Base-by-base conservation (phyloP, 92 coral and sea anemone genomes). In the Blastomussa wellsi region DNA sequence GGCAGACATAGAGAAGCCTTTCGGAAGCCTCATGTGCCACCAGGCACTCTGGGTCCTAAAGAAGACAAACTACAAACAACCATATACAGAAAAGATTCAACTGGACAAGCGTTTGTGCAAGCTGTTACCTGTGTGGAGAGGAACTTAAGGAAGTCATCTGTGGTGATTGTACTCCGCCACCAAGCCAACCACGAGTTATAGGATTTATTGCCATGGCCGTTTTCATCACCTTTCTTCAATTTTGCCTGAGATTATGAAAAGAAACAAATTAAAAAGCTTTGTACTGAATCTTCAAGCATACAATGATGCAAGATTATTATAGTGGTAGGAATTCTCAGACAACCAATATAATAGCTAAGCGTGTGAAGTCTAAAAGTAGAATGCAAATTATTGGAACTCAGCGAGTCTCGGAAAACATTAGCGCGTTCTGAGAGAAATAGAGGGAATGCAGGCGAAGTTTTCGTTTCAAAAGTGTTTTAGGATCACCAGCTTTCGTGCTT, bases 151-250 rank as follows among this genome's bases (percentile, higher is more conserved):
- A 94, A 95, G 81, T 95, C 98, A 88, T 95, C 98, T 72, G 86
- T 82, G 31, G 94, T 92, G 68, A 95, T 94, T 22, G 98, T 95
- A 39, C 98, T 90, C 67, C 98, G 91, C 98, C 98, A 95, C 98
- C 98, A 95, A 3, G 98, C 98, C 59, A 95, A 83, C 98, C 98
- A 95, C 12, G 98, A 95, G 83, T 95, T 95, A 85, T 95, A 95
- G 0, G 98, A 95, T 84, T 92, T 95, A 79, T 71, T 82, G 32
- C 86, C 92, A 55, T 88, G 84, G 26, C 97, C 92, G 29, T 89
- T 78, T 11, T 91, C 94, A 2, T 83, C 93, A 26, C 83, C 90
- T 20, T 72, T 91, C 59, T 91, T 91, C 48, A 94, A 85, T 79
- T 94, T 94, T 47, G 98, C 93, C 98, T 94, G 81, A 5, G 8